Base-by-base conservation (phyloP, 1,140 invertebrate species). In the Brachionus koreanus region DNA sequence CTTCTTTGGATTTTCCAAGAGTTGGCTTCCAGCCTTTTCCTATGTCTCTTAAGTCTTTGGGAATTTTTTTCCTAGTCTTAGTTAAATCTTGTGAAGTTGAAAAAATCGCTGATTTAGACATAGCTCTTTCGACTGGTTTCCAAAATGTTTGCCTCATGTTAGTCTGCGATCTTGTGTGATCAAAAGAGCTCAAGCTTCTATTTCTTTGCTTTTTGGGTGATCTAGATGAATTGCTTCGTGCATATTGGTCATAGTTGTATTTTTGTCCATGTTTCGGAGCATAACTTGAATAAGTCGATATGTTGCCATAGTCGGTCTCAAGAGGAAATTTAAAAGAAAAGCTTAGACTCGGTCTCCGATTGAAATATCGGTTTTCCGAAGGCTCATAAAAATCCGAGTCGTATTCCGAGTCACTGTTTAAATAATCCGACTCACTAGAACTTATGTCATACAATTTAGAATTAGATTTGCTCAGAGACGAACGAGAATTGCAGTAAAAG, bases 81-180 rank as follows among this genome's bases (percentile, higher is more conserved):
- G 25, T 25, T 49, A 74, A 46, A 46, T 74, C 19, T 25, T 74
- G 39, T 25, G 69, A 46, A 42, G 42, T 74, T 0, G 43, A 74
- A 46, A 35, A 74, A 13, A 74, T 25, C 10, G 69, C 39, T 49
- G 69, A 74, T 74, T 74, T 74, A 39, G 69, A 43, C 69, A 43
- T 35, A 4, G 12, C 2, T 74, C 25, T 43, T n/a, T 10, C 39
- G 13, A 46, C 43, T 10, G 69, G 69, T 33, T 16, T 43, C 39
- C 69, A 49, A 9, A 16, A 23, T 9, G 9, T 16, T 7, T 69
- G 13, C 13, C 37, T 69, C 9, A 37, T 39, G 35, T 1, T 9
- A 16, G 16, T 69, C 35, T 69, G 65, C n/a, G 65, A 69, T 39
- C 37, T 69, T 5, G 35, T 16, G 7, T n/a, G 3, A 13, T n/a